Percentiles rank a stretch among this genome's conserved stretches.
Evolutionary conservation across 2,113 vertebrate species (phyloP).

Genomic region (Pavo muticus): DNA sequence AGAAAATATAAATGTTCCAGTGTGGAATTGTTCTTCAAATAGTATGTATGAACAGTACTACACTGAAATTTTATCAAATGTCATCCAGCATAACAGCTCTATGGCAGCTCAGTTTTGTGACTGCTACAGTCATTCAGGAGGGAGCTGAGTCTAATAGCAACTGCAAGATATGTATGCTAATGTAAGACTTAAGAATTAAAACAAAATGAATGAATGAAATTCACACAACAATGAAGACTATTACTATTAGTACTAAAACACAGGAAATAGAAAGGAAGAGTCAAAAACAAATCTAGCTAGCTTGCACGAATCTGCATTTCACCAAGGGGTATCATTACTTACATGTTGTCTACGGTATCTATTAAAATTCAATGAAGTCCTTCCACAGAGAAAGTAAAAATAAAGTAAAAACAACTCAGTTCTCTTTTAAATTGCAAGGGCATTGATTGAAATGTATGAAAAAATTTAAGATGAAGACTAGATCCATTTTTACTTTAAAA

Average conservation of each 20-base stretch:
- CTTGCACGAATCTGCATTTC: neutral
- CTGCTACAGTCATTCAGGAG: neutral
- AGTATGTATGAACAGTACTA: neutral
- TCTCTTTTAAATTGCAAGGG: neutral
- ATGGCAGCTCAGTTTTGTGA: neutral
- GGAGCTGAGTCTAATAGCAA: neutral
- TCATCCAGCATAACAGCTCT: neutral
- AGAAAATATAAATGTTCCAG: neutral
- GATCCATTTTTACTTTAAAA: neutral
- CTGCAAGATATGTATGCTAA: neutral
- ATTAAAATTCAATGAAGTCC: neutral
- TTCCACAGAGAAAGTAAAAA: neutral
- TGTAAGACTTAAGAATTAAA: neutral
- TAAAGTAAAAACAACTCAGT: accelerated
- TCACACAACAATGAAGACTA: neutral
- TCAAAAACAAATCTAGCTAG: neutral
- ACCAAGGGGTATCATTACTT: neutral
- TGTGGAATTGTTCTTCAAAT: neutral
- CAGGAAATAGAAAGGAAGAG: neutral
- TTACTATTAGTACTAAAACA: neutral
- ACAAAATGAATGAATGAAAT: neutral
- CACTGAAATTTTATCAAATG: neutral
- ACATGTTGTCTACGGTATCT: neutral
- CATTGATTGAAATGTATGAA: neutral
- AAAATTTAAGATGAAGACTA: neutral